Base-by-base conservation (phyloP, 1,140 invertebrate genomes). In the Orchestia grillus region DNA sequence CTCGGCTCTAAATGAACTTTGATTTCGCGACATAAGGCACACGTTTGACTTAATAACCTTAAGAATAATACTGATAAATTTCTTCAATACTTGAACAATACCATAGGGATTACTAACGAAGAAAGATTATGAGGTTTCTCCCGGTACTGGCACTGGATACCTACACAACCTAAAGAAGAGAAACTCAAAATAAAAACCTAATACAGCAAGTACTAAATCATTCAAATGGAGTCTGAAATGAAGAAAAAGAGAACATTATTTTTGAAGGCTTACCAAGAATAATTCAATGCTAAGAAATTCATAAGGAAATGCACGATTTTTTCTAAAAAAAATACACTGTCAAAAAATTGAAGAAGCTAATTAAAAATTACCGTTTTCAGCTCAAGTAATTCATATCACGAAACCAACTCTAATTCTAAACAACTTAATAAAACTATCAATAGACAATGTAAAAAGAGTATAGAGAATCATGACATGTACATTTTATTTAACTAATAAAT, bases 191-290 rank as follows among this genome's bases (percentile, higher is more conserved):
- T 45, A 45, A 94, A 94, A 94, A 94, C 43, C 43, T 94, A 94
- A 94, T 36, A 45, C 43, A 94, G 92, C 92, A 94, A 45, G 92
- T 94, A 94, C 44, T 94, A 94, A 94, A 94, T 94, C 92, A 94
- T 94, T 94, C 92, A 47, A 94, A 47, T 94, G 36, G 92, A 94
- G 92, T 94, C 92, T 94, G 92, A 47, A 94, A 94, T 15, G 40
- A 94, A 45, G 44, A 47, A 45, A 94, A 94, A 42, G 11, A 42
- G 15, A 36, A 77, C 15, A 1, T 77, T 77, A 77, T 77, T 36
- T 36, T 23, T 77, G 47, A 53, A 53, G 47, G 6, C 47, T 3
- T 77, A 28, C 11, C 3, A 3, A 77, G 28, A 28, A 15, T 15
- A 77, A 1, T 23, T 77, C 3, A 77, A 77, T 77, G 19, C 47